These are phyloP conservation scores for Andrena minutula DNA, from an alignment of 2,888 invertebrate genomes.

Conservation along the genomic window DNA sequence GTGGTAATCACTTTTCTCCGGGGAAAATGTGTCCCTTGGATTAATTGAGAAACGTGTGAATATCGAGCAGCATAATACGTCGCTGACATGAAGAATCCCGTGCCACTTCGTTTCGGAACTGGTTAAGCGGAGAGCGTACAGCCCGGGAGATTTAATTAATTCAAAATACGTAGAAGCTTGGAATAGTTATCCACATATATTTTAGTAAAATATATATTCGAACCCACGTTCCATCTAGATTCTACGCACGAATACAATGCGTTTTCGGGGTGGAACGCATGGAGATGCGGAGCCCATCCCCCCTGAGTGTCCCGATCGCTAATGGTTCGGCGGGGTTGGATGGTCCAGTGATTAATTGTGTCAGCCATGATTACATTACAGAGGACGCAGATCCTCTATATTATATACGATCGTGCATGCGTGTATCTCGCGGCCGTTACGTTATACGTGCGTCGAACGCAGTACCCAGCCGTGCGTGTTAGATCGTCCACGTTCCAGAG, in stretches of 20 bases:
- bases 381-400: conserved; percentile 73
- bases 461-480: conserved; percentile 70
- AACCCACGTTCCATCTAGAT: neutral
- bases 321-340: conserved; percentile 77
- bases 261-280: conserved; percentile 30
- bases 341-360: conserved; percentile 82
- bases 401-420: conserved; percentile 71
- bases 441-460: conserved; percentile 74
- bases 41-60: too few relatives aligned
- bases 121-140: neutral
- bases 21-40: too few relatives aligned
- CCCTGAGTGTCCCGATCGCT: conserved; percentile 73
- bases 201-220: neutral
- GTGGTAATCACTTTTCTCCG: too few relatives aligned
- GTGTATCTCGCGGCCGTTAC: conserved; percentile 69
- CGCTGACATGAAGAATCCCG: too few relatives aligned
- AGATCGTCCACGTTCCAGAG: conserved; percentile 65
- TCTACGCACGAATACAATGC: conserved; percentile 32
- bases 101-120: too few relatives aligned
- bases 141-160: neutral
- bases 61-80: too few relatives aligned
- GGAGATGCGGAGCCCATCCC: conserved; percentile 57
- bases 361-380: conserved; percentile 82
- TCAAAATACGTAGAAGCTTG: neutral
- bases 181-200: neutral